A percentile compares a stretch with the other conserved stretches of the same genome.
Conservation (phyloP, 2,888 invertebrate genomes). For the Melolontha melolontha region DNA sequence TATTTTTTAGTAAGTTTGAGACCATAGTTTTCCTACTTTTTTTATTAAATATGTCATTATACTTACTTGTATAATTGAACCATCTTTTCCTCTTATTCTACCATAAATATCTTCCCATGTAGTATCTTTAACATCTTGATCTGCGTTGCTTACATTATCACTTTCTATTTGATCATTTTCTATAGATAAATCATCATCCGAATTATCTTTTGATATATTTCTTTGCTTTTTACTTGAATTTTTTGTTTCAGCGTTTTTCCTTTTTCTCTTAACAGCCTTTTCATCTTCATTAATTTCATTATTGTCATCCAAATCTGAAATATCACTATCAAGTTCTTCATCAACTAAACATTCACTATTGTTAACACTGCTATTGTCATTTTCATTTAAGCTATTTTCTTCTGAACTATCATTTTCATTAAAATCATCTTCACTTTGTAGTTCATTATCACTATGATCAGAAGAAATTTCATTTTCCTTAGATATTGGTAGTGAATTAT, state of each 20-base stretch:
- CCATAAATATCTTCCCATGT: slow-evolving; percentile 95
- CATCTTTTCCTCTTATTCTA: slow-evolving; percentile 82
- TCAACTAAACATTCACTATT: slow-evolving; percentile 44
- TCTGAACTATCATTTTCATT: too few relatives aligned
- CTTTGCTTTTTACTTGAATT: slow-evolving; percentile 37
- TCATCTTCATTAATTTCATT: slow-evolving; percentile 49
- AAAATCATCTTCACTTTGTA: slow-evolving; percentile 1
- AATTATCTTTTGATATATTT: slow-evolving; percentile 46
- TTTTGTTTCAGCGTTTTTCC: slow-evolving; percentile 38
- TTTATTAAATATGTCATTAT: too few relatives aligned
- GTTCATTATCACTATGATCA: slow-evolving; percentile 36
- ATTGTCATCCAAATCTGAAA: slow-evolving; percentile 35
- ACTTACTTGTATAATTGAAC: slow-evolving; percentile 77
- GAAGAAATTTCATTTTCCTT: slow-evolving; percentile 55
- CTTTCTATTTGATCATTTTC: slow-evolving; percentile 45
- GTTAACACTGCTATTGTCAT: slow-evolving; percentile 20
- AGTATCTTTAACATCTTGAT: slow-evolving; percentile 48
- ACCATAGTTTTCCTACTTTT: too few relatives aligned
- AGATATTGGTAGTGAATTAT: slow-evolving; percentile 58
- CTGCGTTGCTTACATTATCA: slow-evolving; percentile 39
- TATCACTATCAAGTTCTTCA: slow-evolving; percentile 37
- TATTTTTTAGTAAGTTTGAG: too few relatives aligned
- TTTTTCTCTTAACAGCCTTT: slow-evolving; percentile 42
- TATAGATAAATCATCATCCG: slow-evolving; percentile 43
- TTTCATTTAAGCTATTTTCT: too few relatives aligned